Evolutionary conservation across 2,113 vertebrate species (phyloP).

Genomic region (Plectropomus leopardus): DNA sequence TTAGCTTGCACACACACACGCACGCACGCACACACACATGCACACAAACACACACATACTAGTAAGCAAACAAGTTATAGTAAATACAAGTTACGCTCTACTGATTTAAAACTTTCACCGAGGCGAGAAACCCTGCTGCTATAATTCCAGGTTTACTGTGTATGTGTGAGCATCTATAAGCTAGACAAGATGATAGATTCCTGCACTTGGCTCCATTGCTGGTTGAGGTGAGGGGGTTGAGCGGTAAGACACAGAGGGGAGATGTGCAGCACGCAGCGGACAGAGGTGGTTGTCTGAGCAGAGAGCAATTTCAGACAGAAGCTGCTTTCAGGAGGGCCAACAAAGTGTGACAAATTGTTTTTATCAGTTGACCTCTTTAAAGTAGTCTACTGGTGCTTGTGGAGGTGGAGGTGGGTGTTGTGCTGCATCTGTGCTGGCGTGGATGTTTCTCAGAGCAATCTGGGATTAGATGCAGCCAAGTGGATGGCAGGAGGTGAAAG

Average conservation of each 20-base stretch:
- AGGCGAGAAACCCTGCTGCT: constrained; percentile 16
- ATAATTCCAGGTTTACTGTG: constrained; percentile 7
- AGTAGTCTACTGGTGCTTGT: constrained; percentile 16
- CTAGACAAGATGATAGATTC: constrained; percentile 40
- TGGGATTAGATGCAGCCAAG: constrained; percentile 12
- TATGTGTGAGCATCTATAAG: not conserved
- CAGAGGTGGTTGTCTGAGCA: constrained; percentile 19
- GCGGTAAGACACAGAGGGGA: not conserved
- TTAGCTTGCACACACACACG: not conserved
- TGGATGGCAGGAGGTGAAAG: not conserved
- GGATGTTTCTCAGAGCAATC: not conserved
- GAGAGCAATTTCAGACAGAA: not conserved
- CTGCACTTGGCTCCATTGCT: not conserved
- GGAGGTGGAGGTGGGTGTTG: constrained; percentile 21
- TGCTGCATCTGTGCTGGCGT: not conserved
- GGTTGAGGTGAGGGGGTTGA: constrained; percentile 32
- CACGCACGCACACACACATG: not conserved
- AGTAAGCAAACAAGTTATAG: not conserved
- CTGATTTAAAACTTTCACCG: constrained; percentile 12
- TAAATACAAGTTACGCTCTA: constrained; percentile 21
- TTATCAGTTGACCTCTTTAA: constrained; percentile 60
- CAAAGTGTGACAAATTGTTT: constrained; percentile 61
- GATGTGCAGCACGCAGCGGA: constrained; percentile 11
- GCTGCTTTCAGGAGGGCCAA: constrained; percentile 40
- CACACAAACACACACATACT: not conserved